Evolutionary conservation across 2,888 invertebrate species (phyloP).

Genomic region (Mechanitis mazaeus): DNA sequence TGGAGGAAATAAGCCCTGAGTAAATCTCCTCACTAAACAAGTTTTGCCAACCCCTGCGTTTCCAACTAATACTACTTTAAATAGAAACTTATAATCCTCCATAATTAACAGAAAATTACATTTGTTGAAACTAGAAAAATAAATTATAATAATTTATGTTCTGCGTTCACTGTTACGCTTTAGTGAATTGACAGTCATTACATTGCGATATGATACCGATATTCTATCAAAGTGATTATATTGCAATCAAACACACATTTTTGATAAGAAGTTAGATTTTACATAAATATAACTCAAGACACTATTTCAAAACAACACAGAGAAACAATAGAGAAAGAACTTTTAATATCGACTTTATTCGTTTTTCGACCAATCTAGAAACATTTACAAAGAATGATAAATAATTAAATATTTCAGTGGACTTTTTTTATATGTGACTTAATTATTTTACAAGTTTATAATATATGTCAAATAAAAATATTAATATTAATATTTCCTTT

Average conservation of each 20-base stretch:
- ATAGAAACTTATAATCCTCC: slow-evolving; percentile 99
- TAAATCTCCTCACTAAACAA: slow-evolving; percentile 96
- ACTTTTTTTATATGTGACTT: not conserved
- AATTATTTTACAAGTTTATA: not conserved
- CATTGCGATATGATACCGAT: slow-evolving; percentile 44
- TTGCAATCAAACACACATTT: slow-evolving; percentile 52
- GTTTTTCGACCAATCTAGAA: slow-evolving; percentile 30
- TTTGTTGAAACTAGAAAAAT: slow-evolving; percentile 43
- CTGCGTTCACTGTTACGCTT: slow-evolving; percentile 58
- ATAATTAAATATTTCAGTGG: not conserved
- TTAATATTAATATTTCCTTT: not conserved
- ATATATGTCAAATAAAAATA: not conserved
- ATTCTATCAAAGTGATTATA: slow-evolving; percentile 48
- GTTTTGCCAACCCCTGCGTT: slow-evolving; percentile 99
- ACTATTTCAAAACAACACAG: slow-evolving; percentile 39
- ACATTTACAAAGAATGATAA: not conserved
- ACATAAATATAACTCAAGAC: slow-evolving; percentile 28
- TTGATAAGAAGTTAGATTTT: slow-evolving; percentile 43
- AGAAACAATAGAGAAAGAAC: slow-evolving; percentile 6
- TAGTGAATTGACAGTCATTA: slow-evolving; percentile 51
- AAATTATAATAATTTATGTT: slow-evolving; percentile 43
- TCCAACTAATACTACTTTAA: slow-evolving; percentile 98
- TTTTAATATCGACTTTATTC: slow-evolving; percentile 4
- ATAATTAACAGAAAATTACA: slow-evolving; percentile 75
- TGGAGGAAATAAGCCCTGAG: slow-evolving; percentile 98